Evolutionary conservation across 2,888 invertebrate genomes (phyloP).

Genomic region (Leptopilina myrica): DNA sequence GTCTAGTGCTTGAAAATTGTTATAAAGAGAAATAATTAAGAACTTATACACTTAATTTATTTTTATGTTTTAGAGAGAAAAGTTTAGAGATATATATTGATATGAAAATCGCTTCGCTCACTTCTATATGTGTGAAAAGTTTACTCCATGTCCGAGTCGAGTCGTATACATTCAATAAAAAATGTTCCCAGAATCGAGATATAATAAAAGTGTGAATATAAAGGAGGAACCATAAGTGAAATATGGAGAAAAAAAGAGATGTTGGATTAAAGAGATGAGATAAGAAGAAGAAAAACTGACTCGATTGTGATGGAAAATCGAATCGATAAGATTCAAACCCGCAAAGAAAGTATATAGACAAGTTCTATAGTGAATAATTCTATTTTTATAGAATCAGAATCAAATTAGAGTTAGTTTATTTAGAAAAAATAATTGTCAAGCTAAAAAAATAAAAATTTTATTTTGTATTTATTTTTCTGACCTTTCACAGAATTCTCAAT

Average conservation of each 20-base stretch:
- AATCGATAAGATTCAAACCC: slow-evolving; percentile 73
- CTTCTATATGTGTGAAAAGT: not conserved
- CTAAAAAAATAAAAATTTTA: no score
- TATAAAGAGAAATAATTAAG: no score
- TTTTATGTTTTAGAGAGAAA: not conserved
- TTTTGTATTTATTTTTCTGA: no score
- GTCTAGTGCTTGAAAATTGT: not conserved
- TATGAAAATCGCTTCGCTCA: slow-evolving; percentile 9
- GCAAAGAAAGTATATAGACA: not conserved
- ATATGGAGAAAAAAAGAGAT: slow-evolving; percentile 45
- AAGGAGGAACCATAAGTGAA: slow-evolving; percentile 56
- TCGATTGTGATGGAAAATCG: slow-evolving; percentile 69
- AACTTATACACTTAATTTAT: not conserved
- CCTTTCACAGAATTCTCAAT: no score
- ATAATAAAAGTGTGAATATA: slow-evolving; percentile 74
- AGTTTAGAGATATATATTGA: slow-evolving; percentile 3
- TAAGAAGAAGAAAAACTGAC: slow-evolving; percentile 48
- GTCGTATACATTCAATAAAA: slow-evolving; percentile 58
- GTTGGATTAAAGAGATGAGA: slow-evolving; percentile 43
- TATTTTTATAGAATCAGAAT: no score
- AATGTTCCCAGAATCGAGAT: slow-evolving; percentile 69
- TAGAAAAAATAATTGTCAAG: no score
- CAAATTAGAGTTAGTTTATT: no score
- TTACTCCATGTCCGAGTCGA: slow-evolving; percentile 23
- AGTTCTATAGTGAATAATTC: no score